phyloP scores from a whole-genome alignment of 1,140 invertebrate genomes.

The Argopecten irradians region DNA sequence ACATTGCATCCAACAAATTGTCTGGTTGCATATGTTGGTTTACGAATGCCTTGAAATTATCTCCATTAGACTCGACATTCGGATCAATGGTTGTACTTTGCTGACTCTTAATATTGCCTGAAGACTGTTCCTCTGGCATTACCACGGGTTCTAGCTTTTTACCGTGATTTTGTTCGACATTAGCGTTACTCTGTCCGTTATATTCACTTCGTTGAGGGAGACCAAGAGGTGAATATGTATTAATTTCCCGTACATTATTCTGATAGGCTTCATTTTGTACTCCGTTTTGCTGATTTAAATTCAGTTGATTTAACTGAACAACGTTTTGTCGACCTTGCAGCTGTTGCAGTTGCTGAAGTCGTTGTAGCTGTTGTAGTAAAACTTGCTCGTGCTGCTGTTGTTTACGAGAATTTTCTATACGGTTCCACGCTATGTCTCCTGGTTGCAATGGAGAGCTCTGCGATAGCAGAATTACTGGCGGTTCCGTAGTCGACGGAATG shows the following conservation, averaged over 20 bases:
- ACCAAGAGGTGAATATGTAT: background rate
- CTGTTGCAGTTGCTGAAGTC: background rate
- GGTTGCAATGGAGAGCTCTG: background rate
- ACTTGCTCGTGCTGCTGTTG: background rate
- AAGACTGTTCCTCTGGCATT: background rate
- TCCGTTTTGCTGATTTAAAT: background rate
- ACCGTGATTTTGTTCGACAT: background rate
- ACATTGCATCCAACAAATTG: background rate
- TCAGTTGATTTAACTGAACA: no score
- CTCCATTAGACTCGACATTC: background rate
- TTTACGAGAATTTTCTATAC: no score
- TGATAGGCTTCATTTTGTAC: background rate
- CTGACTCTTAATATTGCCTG: background rate
- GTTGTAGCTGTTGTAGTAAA: background rate
- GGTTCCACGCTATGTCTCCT: background rate
- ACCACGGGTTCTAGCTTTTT: background rate
- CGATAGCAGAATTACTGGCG: background rate
- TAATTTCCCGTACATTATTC: background rate
- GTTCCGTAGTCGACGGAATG: background rate
- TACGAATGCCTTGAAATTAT: background rate
- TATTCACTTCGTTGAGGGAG: background rate
- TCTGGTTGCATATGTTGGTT: background rate
- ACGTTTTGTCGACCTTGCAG: background rate
- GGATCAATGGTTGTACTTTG: background rate
- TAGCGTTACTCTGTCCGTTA: background rate